These are phyloP conservation scores for Drosophila sordidapex DNA, from an alignment of 2,888 invertebrate species.

Conservation along the genomic window DNA sequence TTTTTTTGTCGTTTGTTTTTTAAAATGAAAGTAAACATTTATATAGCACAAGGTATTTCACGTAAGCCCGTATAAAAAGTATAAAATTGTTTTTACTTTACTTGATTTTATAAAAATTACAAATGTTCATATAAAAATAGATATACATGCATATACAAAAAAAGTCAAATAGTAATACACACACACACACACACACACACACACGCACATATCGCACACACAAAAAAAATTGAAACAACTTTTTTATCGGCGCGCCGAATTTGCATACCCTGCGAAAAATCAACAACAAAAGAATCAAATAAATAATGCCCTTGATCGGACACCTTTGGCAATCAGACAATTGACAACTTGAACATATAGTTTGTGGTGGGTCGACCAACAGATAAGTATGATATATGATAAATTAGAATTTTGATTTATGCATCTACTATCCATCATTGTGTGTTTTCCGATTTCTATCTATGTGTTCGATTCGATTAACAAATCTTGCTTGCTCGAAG, in stretches of 20 bases:
- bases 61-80: constrained; percentile 78
- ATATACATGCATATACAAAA: constrained; percentile 68
- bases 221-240: constrained; percentile 9
- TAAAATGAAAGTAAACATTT: constrained; percentile 68
- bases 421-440: background rate
- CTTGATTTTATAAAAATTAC: constrained; percentile 70
- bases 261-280: constrained; percentile 38
- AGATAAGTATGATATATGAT: background rate
- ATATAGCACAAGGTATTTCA: constrained; percentile 72
- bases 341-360: background rate
- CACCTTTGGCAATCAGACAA: background rate
- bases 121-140: constrained; percentile 78
- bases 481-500: constrained; percentile 5
- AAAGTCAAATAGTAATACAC: constrained; percentile 68
- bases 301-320: background rate
- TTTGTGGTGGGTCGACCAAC: background rate
- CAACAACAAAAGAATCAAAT: background rate
- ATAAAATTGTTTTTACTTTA: constrained; percentile 68
- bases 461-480: background rate
- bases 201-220: constrained; percentile 37
- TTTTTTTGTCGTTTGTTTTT: constrained; percentile 9
- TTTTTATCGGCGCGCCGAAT: constrained; percentile 28
- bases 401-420: background rate
- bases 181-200: constrained; percentile 37
- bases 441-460: background rate